These are phyloP conservation scores for Ormia ochracea DNA, from an alignment of 2,888 invertebrate genomes.

Conservation along the genomic window DNA sequence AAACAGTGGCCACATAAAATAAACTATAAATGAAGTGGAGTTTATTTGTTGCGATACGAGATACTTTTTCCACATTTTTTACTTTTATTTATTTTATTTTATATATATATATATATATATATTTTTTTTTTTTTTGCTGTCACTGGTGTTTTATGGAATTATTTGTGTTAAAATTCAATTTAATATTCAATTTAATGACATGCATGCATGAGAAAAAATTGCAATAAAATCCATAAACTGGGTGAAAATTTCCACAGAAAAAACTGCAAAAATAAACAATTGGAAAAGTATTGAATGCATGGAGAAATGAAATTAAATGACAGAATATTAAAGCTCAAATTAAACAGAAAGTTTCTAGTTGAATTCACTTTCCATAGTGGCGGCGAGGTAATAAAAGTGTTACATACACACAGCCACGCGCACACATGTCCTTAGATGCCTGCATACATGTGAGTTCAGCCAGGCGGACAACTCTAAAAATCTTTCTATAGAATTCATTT, in stretches of 20 bases:
- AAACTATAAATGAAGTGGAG: slow-evolving; percentile 60
- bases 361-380: slow-evolving; percentile 10
- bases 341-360: slow-evolving; percentile 18
- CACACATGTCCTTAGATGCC: too few relatives aligned
- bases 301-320: slow-evolving; percentile 10
- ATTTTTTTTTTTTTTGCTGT: not conserved
- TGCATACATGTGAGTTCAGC: too few relatives aligned
- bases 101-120: too few relatives aligned
- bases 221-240: slow-evolving; percentile 14
- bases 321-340: slow-evolving; percentile 14
- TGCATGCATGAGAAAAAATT: slow-evolving; percentile 1
- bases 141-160: slow-evolving; percentile 29
- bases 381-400: not conserved
- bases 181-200: slow-evolving; percentile 47
- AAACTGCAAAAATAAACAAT: slow-evolving; percentile 1
- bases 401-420: too few relatives aligned
- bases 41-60: slow-evolving; percentile 49
- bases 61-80: slow-evolving; percentile 17
- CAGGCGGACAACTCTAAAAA: too few relatives aligned
- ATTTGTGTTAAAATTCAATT: slow-evolving; percentile 49
- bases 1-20: slow-evolving; percentile 35
- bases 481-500: too few relatives aligned
- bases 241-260: slow-evolving; percentile 27
- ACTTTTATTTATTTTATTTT: too few relatives aligned
- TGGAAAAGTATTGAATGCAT: slow-evolving; percentile 21